A percentile compares a stretch with the other conserved stretches of the same genome.
Conservation (phyloP, 2,888 invertebrate genomes). For the Orthosia gracilis region DNA sequence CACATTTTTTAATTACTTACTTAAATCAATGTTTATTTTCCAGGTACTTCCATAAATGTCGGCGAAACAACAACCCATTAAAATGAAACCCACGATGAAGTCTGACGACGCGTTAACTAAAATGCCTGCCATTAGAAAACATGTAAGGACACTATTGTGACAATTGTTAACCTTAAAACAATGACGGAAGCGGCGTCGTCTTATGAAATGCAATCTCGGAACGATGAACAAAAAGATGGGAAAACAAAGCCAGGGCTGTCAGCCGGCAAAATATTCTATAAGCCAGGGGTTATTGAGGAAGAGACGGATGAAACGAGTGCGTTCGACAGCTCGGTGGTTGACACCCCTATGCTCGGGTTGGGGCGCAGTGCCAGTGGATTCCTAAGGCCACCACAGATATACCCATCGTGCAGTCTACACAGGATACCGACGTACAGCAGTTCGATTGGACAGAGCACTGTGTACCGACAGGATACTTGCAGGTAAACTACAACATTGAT, state of each 20-base stretch:
- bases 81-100: constrained; percentile 52
- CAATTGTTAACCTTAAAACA: constrained; percentile 68
- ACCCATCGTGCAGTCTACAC: constrained; percentile 88
- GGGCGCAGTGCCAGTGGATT: constrained; percentile 78
- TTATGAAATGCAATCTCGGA: constrained; percentile 83
- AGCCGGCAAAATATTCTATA: constrained; percentile 88
- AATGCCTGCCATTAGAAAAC: constrained; percentile 65
- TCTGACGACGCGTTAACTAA: constrained; percentile 49
- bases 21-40: constrained; percentile 15
- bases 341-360: constrained; percentile 84
- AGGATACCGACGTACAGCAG: constrained; percentile 92
- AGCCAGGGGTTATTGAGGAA: constrained; percentile 86
- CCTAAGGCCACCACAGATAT: constrained; percentile 81
- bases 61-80: constrained; percentile 30
- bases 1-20: not conserved
- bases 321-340: constrained; percentile 85
- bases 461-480: constrained; percentile 90
- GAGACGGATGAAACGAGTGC: constrained; percentile 89
- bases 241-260: constrained; percentile 77
- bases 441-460: constrained; percentile 91
- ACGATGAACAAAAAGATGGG: constrained; percentile 76
- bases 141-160: constrained; percentile 76
- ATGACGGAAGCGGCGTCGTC: constrained; percentile 78
- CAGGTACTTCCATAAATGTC: constrained; percentile 48
- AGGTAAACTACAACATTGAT: constrained; percentile 79